A percentile compares a stretch with the other conserved stretches of the same genome.
Conservation (phyloP, 1,140 invertebrate genomes). For the Tetramorium alpestre region DNA sequence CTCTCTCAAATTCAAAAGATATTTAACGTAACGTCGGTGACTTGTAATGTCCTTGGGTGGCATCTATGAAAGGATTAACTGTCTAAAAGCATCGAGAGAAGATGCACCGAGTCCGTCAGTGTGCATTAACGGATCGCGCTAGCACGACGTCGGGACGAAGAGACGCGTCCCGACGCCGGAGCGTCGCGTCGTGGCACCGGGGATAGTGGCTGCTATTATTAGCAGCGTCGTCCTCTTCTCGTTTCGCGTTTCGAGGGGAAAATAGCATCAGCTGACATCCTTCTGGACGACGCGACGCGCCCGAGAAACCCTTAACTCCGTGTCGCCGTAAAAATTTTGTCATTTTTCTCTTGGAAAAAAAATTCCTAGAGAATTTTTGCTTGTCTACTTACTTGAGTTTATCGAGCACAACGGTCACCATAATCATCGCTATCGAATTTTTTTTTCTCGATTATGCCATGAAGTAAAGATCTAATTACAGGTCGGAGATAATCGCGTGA, state of each 20-base stretch:
- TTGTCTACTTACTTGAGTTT: not conserved
- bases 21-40: not conserved
- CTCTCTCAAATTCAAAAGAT: not conserved
- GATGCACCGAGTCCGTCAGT: not conserved
- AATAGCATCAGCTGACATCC: constrained; percentile 69
- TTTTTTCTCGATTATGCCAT: not conserved
- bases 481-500: constrained; percentile 22
- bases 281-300: constrained; percentile 27
- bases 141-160: constrained; percentile 26
- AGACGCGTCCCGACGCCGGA: constrained; percentile 54
- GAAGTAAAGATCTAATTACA: not conserved
- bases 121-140: constrained; percentile 33
- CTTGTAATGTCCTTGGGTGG: not conserved
- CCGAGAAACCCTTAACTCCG: constrained; percentile 14
- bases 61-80: constrained; percentile 22
- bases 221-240: constrained; percentile 70
- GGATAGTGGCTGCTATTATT: constrained; percentile 69
- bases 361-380: not conserved
- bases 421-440: not conserved
- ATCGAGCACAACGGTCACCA: not conserved
- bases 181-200: constrained; percentile 66
- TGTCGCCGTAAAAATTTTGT: not conserved
- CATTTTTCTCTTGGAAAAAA: not conserved
- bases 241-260: constrained; percentile 63
- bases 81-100: constrained; percentile 4